Percentiles rank a stretch among this genome's conserved stretches.
Evolutionary conservation across 2,888 invertebrate species (phyloP).

Genomic region (Baccha elongata): DNA sequence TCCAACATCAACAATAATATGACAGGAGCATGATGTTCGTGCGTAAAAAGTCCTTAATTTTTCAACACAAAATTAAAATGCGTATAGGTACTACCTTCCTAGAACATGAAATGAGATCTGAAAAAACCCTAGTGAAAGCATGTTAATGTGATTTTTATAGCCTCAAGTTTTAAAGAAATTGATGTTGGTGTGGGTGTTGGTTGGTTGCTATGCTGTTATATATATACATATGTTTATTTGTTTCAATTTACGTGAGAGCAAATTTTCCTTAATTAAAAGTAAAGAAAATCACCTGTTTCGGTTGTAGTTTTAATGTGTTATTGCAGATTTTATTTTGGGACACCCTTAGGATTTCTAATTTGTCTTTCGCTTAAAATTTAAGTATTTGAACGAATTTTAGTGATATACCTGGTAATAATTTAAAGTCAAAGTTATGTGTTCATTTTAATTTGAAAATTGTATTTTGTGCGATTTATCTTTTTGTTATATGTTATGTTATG

Average conservation of each 20-base stretch:
- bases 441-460: neutral
- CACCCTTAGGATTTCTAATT: neutral
- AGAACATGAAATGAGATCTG: neutral
- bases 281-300: conserved; percentile 17
- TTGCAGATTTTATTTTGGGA: conserved; percentile 5
- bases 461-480: no score
- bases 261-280: conserved; percentile 55
- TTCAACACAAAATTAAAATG: neutral
- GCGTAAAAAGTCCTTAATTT: no score
- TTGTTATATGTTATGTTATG: no score
- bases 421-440: neutral
- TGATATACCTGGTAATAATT: neutral
- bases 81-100: neutral
- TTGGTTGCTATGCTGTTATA: no score
- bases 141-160: conserved; percentile 49
- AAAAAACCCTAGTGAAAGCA: conserved; percentile 36
- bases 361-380: no score
- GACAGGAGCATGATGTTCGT: neutral
- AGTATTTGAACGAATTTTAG: no score
- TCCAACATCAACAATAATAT: no score
- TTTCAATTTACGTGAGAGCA: conserved; percentile 43
- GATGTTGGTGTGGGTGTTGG: neutral
- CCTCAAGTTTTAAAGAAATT: conserved; percentile 43
- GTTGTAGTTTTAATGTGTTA: conserved; percentile 44
- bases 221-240: conserved; percentile 55